These are phyloP conservation scores for Colostygia pectinataria DNA, from an alignment of 2,888 invertebrate species.

Conservation along the genomic window DNA sequence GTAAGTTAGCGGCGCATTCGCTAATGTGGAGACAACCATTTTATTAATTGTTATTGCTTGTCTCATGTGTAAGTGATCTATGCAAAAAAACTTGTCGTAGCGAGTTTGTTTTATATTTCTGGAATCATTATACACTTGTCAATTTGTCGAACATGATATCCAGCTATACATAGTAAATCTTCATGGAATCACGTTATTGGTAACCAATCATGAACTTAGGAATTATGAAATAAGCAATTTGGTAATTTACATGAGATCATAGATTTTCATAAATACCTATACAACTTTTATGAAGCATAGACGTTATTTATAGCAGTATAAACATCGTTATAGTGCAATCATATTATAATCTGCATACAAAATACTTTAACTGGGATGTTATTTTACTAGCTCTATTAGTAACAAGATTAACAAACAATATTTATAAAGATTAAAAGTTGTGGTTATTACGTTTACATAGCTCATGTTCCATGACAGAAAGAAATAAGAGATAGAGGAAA, in stretches of 20 bases:
- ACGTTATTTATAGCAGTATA: slow-evolving; percentile 21
- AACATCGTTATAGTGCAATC: neutral
- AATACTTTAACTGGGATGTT: neutral
- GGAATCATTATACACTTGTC: neutral
- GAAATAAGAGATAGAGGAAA: too few relatives aligned
- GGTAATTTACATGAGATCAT: slow-evolving; percentile 73
- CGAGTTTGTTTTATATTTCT: neutral
- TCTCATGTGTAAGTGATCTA: too few relatives aligned
- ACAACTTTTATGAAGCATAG: slow-evolving; percentile 27
- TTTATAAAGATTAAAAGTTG: too few relatives aligned
- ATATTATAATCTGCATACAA: slow-evolving; percentile 22
- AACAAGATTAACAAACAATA: too few relatives aligned
- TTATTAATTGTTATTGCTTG: too few relatives aligned
- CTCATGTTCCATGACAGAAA: too few relatives aligned
- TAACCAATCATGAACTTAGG: slow-evolving; percentile 55
- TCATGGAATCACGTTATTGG: slow-evolving; percentile 41
- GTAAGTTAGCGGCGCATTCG: too few relatives aligned
- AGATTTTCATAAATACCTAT: slow-evolving; percentile 43
- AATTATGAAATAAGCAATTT: slow-evolving; percentile 56
- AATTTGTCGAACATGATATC: neutral
- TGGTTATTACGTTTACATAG: too few relatives aligned
- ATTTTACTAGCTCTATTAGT: neutral
- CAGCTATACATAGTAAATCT: slow-evolving; percentile 6
- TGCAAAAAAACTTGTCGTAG: too few relatives aligned
- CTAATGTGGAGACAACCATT: too few relatives aligned